These are phyloP conservation scores for Piliocolobus tephrosceles DNA, from an alignment of 2,113 vertebrate species.

Conservation along the genomic window DNA sequence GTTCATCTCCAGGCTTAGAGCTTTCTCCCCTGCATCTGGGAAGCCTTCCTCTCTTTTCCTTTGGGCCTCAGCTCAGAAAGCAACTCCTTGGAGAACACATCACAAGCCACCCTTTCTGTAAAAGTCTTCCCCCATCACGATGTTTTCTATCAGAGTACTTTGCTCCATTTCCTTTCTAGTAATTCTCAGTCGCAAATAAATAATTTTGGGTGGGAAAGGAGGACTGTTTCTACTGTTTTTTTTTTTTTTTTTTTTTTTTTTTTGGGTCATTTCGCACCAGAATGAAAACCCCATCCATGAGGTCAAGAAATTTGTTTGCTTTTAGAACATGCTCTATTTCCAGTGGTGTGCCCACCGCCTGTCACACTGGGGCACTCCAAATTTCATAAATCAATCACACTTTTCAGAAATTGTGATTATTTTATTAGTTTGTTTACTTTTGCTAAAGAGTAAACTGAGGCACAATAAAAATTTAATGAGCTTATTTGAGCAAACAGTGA, in stretches of 20 bases:
- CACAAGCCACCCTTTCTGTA: not conserved
- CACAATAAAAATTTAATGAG: not conserved
- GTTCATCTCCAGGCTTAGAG: not conserved
- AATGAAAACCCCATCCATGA: not conserved
- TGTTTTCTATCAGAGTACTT: not conserved
- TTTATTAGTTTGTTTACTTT: not conserved
- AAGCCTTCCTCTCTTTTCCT: not conserved
- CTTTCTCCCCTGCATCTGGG: not conserved
- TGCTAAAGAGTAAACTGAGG: not conserved
- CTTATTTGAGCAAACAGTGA: not conserved
- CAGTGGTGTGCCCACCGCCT: not conserved
- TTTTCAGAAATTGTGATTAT: not conserved
- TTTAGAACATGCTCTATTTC: not conserved
- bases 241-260: not conserved
- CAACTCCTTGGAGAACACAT: not conserved
- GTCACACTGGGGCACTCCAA: not conserved
- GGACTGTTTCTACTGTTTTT: not conserved
- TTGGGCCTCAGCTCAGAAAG: not conserved
- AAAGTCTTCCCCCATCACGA: not conserved
- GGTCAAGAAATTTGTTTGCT: not conserved
- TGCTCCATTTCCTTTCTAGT: not conserved
- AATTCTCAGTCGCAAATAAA: not conserved
- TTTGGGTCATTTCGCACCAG: not conserved
- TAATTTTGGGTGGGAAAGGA: not conserved
- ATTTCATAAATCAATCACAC: not conserved